Evolutionary conservation across 2,888 invertebrate species (phyloP).

Genomic region (Deroplatys truncata): DNA sequence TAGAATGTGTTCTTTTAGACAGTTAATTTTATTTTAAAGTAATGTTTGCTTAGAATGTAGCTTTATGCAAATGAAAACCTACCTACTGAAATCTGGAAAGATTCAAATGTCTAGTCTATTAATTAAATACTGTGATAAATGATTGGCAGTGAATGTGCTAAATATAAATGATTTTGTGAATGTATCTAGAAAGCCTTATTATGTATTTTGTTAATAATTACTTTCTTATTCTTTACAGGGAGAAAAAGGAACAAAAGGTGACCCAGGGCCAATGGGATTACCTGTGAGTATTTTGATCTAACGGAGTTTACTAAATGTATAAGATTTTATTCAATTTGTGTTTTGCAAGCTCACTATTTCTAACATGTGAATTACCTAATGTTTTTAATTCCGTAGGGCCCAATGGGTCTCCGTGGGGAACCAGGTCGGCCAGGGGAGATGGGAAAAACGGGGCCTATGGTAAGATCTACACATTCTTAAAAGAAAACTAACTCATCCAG

Average conservation of each 20-base stretch:
- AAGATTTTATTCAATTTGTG: not conserved
- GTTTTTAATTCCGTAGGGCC: conserved; percentile 56
- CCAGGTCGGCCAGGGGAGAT: conserved; percentile 65
- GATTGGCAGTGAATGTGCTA: no score
- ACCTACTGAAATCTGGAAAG: no score
- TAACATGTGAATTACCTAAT: not conserved
- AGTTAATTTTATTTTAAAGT: no score
- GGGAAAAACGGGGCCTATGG: conserved; percentile 73
- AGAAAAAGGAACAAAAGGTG: conserved; percentile 75
- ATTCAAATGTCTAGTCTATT: no score
- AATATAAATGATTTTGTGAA: no score
- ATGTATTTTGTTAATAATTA: not conserved
- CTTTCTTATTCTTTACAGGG: conserved; percentile 55
- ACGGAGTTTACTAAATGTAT: not conserved
- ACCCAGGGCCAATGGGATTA: conserved; percentile 91
- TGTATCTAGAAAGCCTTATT: not conserved
- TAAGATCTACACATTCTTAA: conserved; percentile 51
- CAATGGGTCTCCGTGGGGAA: conserved; percentile 75
- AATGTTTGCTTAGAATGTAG: no score
- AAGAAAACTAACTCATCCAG: not conserved
- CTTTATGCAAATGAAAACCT: no score
- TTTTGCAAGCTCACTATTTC: not conserved
- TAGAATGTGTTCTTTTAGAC: no score
- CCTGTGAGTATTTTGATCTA: conserved; percentile 66
- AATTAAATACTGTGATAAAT: no score